Conservation (phyloP, 30 jellyfish, hydroid and myxozoan genomes). For the Aurelia sp. region DNA sequence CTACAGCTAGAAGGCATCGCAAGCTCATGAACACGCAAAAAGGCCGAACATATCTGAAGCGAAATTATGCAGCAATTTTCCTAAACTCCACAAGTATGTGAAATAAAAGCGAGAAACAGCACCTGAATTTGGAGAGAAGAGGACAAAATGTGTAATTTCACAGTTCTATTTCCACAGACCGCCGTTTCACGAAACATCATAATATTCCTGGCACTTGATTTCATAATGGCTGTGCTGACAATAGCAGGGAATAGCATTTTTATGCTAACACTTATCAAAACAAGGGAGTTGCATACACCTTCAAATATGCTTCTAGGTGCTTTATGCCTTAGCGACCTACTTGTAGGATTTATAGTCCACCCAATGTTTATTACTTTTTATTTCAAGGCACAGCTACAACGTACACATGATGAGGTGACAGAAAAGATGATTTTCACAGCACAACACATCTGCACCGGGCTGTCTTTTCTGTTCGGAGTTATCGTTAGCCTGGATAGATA, state of each 20-base stretch:
- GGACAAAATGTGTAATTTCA: no score
- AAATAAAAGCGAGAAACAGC: no score
- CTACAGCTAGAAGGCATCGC: no score
- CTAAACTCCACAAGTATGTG: no score
- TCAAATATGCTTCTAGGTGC: constrained; percentile 61
- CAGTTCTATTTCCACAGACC: not conserved
- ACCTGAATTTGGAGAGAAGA: no score
- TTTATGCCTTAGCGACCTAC: constrained; percentile 26
- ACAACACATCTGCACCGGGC: not conserved
- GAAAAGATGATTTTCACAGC: not conserved
- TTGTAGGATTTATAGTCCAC: constrained; percentile 41
- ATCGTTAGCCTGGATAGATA: constrained; percentile 19
- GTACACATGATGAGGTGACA: not conserved
- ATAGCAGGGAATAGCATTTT: constrained; percentile 46
- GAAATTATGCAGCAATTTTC: no score
- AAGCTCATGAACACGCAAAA: no score
- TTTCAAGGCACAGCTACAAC: not conserved
- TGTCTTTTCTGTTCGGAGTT: constrained; percentile 9
- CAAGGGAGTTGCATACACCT: constrained; percentile 42
- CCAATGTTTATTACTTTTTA: constrained; percentile 8
- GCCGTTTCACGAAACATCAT: not conserved
- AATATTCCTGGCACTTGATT: constrained; percentile 1
- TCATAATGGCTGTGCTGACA: constrained; percentile 1
- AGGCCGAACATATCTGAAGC: no score
- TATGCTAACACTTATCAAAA: constrained; percentile 3